Evolutionary conservation across 2,888 invertebrate genomes (phyloP), one percentile per base, ranked within the genome.

Genomic region (Stomorhina lunata): DNA sequence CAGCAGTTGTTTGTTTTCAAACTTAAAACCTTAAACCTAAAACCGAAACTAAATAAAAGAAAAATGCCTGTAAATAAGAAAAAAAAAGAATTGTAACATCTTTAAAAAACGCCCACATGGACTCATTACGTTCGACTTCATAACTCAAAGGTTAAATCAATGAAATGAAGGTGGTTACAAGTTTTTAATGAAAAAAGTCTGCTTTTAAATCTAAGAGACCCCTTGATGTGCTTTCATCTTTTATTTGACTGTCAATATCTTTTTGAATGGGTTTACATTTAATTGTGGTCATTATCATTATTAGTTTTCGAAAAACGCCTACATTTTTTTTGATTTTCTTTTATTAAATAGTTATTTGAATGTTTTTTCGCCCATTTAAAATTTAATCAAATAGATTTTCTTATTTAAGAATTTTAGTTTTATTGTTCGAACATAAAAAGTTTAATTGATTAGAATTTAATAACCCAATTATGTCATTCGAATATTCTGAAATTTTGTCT

Each of bases 81-180:
- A 43, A 43, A 55, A 17, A 48, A 3, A 27, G 34, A 61, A 57
- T 43, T 66, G 80, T 80, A 77, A 73, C 77, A 81, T 81, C 76
- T 81, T 81, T 61, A 29, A 61, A 17, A 40, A 81, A 81, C 81
- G 81, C 81, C 81, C 29, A 81, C 80, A 55, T 63, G 40, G 50
- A 25, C 43, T 66, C 27, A 65, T 65, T 53, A 2, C 45, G 43
- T 32, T 37, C 50, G n/a, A 53, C 17, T 63, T 63, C 29, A 65
- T 43, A 0, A 17, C 27, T 65, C 12, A 17, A 15, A 25, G 29
- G 7, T 15, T 22, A 34, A 2, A 17, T 7, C 20, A 15, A 10
- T 48, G 37, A 27, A n/a, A 32, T 20, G 12, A n/a, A 43, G 15
- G 9, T 43, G 2, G 17, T 48, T 25, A 12, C 12, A 4, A 48